Evolutionary conservation across 1,140 invertebrate species (phyloP).

Genomic region (Aphelinus atriplicis): DNA sequence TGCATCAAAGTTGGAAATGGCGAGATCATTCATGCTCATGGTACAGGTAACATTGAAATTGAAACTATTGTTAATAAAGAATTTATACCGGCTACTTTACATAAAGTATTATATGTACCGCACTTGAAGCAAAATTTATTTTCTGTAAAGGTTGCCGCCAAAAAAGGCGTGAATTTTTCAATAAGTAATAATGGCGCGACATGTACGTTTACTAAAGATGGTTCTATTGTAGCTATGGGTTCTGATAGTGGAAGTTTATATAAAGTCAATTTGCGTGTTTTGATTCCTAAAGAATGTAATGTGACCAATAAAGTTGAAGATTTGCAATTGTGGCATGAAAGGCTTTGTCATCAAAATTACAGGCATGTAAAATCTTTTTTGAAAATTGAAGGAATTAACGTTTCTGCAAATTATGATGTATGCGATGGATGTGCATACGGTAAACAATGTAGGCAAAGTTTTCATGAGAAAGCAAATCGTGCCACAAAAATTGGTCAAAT

Average conservation of each 20-base stretch:
- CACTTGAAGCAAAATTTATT: slow-evolving; percentile 16
- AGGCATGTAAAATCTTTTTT: no score
- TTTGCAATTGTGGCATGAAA: no score
- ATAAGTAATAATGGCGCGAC: neutral
- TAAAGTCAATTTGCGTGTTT: neutral
- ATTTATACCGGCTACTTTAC: no score
- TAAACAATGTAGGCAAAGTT: slow-evolving; percentile 1
- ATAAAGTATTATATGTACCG: slow-evolving; percentile 26
- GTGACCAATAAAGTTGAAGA: neutral
- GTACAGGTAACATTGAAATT: no score
- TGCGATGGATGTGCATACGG: slow-evolving; percentile 4
- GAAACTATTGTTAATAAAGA: no score
- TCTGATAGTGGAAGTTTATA: no score
- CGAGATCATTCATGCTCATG: no score
- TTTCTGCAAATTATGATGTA: neutral
- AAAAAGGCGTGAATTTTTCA: slow-evolving; percentile 25
- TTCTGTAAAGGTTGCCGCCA: slow-evolving; percentile 17
- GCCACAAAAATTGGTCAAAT: neutral
- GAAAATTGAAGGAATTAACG: neutral
- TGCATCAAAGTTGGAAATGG: no score
- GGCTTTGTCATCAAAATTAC: no score
- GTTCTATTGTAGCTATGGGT: no score
- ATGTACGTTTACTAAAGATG: no score
- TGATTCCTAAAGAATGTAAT: neutral
- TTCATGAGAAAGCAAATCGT: neutral